Evolutionary conservation across 2,113 vertebrate genomes (phyloP).

Genomic region (Marmota monax): DNA sequence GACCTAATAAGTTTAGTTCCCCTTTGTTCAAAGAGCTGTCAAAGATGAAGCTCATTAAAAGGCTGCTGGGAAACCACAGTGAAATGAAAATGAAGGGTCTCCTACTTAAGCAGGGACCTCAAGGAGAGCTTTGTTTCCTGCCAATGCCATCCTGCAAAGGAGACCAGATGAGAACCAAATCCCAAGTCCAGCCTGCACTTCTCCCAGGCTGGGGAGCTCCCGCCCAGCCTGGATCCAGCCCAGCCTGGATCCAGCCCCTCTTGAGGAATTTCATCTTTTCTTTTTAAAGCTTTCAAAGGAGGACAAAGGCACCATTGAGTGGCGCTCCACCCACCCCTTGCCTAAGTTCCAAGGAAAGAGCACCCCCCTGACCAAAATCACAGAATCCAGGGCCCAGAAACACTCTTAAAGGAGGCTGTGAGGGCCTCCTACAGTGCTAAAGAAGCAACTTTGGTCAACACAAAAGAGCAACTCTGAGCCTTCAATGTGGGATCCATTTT

Average conservation of each 20-base stretch:
- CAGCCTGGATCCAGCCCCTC: background rate
- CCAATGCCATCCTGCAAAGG: background rate
- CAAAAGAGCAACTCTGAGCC: background rate
- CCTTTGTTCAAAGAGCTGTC: background rate
- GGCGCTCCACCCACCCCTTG: too few species aligned
- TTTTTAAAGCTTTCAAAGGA: background rate
- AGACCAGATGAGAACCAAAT: background rate
- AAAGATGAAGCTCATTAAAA: background rate
- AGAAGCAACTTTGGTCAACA: background rate
- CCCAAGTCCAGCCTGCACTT: background rate
- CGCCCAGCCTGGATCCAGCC: background rate
- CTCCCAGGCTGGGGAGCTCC: background rate
- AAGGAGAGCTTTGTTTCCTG: conserved; percentile 1
- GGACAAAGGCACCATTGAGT: conserved; percentile 65
- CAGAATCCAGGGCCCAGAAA: background rate
- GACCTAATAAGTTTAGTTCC: background rate
- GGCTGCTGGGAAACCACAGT: background rate
- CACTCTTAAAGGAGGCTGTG: background rate
- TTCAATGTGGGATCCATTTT: background rate
- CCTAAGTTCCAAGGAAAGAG: conserved; percentile 28
- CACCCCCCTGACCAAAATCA: background rate
- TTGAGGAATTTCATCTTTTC: background rate
- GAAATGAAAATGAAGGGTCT: background rate
- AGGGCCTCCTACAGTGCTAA: background rate
- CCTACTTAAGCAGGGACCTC: background rate